These are phyloP conservation scores for Heliocidaris tuberculata DNA, from an alignment of 35 echinoderm and acorn worm species.

Conservation along the genomic window DNA sequence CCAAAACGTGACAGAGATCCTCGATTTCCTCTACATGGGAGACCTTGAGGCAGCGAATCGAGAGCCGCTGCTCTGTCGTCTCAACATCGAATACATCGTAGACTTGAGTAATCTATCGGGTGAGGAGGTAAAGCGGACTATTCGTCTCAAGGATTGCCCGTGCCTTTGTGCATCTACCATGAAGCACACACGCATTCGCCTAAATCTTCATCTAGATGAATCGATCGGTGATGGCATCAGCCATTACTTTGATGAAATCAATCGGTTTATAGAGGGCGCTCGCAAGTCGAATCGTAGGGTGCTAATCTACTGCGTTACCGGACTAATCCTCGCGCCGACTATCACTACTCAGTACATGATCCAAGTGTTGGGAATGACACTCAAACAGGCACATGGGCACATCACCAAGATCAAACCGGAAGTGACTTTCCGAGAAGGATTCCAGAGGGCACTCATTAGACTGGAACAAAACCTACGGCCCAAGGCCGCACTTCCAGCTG, in stretches of 20 bases:
- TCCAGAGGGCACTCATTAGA: conserved; percentile 66
- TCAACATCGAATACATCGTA: conserved; percentile 73
- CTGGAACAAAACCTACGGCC: conserved; percentile 70
- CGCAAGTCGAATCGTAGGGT: conserved; percentile 66
- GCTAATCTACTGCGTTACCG: conserved; percentile 76
- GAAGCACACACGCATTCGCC: conserved; percentile 81
- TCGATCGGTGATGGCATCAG: conserved; percentile 61
- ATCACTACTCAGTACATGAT: conserved; percentile 86
- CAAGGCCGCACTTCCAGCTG: conserved; percentile 36
- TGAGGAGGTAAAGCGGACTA: conserved; percentile 61
- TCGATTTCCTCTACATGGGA: conserved; percentile 82
- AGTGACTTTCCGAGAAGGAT: conserved; percentile 60
- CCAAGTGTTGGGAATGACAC: conserved; percentile 62
- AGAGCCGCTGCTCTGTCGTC: conserved; percentile 81
- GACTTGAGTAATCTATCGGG: conserved; percentile 81
- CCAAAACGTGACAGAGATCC: conserved; percentile 73
- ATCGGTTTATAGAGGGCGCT: conserved; percentile 83
- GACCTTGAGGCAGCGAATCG: conserved; percentile 79
- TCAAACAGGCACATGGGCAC: conserved; percentile 69
- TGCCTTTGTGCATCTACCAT: conserved; percentile 83
- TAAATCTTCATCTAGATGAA: conserved; percentile 69
- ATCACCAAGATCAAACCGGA: conserved; percentile 65
- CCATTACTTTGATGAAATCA: conserved; percentile 92
- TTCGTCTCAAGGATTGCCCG: conserved; percentile 80
- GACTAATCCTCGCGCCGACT: conserved; percentile 62